These are phyloP conservation scores for Apaloderma vittatum DNA, from an alignment of 2,113 vertebrate species.

Conservation along the genomic window DNA sequence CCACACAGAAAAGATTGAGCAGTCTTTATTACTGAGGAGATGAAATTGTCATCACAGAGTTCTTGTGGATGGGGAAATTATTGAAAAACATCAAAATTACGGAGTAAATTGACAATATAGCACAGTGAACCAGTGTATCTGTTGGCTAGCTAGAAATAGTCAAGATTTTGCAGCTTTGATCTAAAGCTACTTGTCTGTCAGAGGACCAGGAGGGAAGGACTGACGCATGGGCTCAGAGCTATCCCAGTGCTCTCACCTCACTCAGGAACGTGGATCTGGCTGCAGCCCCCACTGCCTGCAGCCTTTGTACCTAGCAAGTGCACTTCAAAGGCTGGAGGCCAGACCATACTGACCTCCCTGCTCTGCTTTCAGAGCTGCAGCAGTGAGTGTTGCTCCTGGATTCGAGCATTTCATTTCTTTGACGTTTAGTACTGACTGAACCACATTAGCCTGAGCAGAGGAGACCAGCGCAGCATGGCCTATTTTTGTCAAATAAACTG, in stretches of 20 bases:
- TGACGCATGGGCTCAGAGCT: not conserved
- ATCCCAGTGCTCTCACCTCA: fast-evolving
- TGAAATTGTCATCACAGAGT: not conserved
- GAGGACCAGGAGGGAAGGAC: not conserved
- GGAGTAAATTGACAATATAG: not conserved
- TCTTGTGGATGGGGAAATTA: not conserved
- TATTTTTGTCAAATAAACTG: not conserved
- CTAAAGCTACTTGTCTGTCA: not conserved
- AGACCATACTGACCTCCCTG: not conserved
- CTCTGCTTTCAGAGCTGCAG: not conserved
- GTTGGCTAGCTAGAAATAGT: not conserved
- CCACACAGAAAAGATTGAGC: not conserved
- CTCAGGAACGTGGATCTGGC: not conserved
- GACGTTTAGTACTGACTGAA: not conserved
- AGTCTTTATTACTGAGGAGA: not conserved
- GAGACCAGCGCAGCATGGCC: not conserved
- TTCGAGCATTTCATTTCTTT: not conserved
- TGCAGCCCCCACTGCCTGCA: not conserved
- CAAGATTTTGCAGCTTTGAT: not conserved
- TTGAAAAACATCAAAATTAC: not conserved
- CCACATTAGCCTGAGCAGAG: not conserved
- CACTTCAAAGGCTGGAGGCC: not conserved
- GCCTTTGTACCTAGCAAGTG: not conserved
- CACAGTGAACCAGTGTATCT: not conserved
- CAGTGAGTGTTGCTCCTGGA: not conserved